phyloP scores from a whole-genome alignment of 2,888 invertebrate species.

The Drepanosiphum platanoidis region DNA sequence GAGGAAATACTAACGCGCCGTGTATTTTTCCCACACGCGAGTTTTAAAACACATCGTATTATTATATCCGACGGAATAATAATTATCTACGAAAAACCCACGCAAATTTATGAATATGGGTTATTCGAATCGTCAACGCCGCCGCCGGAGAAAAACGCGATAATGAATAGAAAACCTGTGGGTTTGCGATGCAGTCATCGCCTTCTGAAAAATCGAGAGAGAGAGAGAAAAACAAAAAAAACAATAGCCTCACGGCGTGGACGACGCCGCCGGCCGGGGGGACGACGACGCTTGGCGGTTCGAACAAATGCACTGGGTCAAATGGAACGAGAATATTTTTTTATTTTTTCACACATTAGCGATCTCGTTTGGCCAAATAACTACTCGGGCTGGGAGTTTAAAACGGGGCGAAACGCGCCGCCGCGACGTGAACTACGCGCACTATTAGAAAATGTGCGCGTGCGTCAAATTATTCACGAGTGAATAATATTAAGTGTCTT shows the following conservation, averaged over 20 bases:
- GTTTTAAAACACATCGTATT: background rate
- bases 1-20: slow-evolving; percentile 9
- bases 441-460: slow-evolving; percentile 1
- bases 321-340: slow-evolving; percentile 7
- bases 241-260: slow-evolving; percentile 28
- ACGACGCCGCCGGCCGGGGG: background rate
- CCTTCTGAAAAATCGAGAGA: background rate
- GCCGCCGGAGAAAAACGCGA: slow-evolving; percentile 10
- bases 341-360: background rate
- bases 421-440: too few relatives aligned
- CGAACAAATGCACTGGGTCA: slow-evolving; percentile 7
- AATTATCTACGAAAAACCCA: slow-evolving; percentile 30
- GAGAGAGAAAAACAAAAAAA: too few relatives aligned
- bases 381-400: background rate
- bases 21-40: slow-evolving; percentile 42
- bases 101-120: slow-evolving; percentile 46
- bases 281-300: background rate
- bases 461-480: too few relatives aligned
- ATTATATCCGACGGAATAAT: slow-evolving; percentile 23
- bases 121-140: slow-evolving; percentile 33
- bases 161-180: slow-evolving; percentile 54
- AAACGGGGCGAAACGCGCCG: background rate
- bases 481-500: background rate
- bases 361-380: background rate
- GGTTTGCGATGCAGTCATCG: slow-evolving; percentile 17